Base-by-base conservation (phyloP, 2,888 invertebrate genomes). In the Caprella mutica region DNA sequence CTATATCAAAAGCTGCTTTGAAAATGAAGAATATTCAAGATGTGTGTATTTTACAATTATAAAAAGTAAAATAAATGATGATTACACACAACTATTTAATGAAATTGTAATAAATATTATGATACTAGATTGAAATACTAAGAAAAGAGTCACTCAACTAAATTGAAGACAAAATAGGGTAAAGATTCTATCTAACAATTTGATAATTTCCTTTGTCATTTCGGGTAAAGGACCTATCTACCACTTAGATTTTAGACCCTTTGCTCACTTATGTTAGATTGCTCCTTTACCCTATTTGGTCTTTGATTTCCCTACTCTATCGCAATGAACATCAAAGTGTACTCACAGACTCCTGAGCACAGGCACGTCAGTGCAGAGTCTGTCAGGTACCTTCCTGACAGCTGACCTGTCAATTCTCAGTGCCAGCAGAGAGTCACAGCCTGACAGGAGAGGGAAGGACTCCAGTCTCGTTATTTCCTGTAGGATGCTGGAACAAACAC, bases 401-500 rank as follows among this genome's bases (percentile, higher is more conserved):
- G 84, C 84, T 19, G 89, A 87, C 66, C 90, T 81, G 76, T 91
- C 91, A 67, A 86, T 76, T 67, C 85, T 81, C 67, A 94, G 77
- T 66, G 84, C 79, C 72, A 88, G 88, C 72, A 94, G 76, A 3
- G 85, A 81, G 67, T 71, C 70, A 23, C 86, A 84, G 44, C 89
- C 91, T 70, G 85, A 85, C 69, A 93, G 77, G 72, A 85, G 81
- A 14, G 93, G 93, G 74, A 94, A 86, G 67, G 77, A 76, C 61
- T 80, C 80, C 71, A 92, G 77, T 66, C 83, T 83, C 66, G 84
- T 80, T 59, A 86, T 84, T 74, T 91, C 90, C 44, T 92, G 91
- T 66, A 94, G 72, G 67, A 86, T 83, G 67, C 93, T 94, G 76
- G 2, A 66, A 59, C 40, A 40, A 44, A 59, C 27, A 38, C n/a